Evolutionary conservation across 2,888 invertebrate species (phyloP).

Genomic region (Tyria jacobaeae): DNA sequence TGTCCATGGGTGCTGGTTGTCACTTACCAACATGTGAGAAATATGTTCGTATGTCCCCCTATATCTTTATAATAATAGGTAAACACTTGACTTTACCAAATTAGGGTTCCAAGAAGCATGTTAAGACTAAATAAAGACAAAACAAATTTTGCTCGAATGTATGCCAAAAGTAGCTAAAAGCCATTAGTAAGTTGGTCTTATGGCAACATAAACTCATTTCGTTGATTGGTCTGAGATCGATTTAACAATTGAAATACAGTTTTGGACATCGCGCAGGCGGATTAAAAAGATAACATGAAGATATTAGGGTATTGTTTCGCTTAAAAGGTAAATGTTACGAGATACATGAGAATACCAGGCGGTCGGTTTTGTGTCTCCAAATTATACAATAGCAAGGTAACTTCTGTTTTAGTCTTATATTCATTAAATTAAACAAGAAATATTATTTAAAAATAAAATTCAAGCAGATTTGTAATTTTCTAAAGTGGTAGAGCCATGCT

Average conservation of each 20-base stretch:
- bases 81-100: neutral
- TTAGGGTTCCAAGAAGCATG: neutral
- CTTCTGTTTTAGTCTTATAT: too few species aligned
- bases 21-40: too few species aligned
- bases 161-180: neutral
- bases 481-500: too few species aligned
- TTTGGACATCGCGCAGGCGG: slow-evolving; percentile 36
- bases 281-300: slow-evolving; percentile 18
- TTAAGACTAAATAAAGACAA: neutral
- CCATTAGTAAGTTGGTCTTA: neutral
- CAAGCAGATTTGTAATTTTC: too few species aligned
- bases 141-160: neutral
- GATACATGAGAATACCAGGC: slow-evolving; percentile 6
- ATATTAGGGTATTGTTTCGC: slow-evolving; percentile 21
- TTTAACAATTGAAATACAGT: slow-evolving; percentile 25
- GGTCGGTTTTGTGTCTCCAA: slow-evolving; percentile 3
- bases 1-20: too few species aligned
- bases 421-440: too few species aligned
- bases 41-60: neutral
- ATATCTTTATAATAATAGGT: neutral
- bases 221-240: neutral
- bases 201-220: neutral
- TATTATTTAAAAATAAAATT: too few species aligned
- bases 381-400: too few species aligned
- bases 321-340: slow-evolving; percentile 21